Evolutionary conservation across 2,888 invertebrate genomes (phyloP), one percentile per base, ranked within the genome.

Genomic region (Agelastica alni): DNA sequence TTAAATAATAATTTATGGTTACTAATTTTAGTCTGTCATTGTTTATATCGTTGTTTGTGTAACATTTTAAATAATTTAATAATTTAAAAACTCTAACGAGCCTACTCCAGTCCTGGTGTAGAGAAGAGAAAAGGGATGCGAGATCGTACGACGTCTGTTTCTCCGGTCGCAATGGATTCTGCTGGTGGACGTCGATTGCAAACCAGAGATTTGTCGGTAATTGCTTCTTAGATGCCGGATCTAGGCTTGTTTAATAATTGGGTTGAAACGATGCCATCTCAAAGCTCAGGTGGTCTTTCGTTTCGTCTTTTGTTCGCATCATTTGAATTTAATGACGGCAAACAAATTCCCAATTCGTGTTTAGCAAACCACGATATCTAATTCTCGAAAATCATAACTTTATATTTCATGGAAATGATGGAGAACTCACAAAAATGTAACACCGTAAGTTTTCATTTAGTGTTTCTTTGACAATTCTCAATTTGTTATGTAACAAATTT

Each of bases 181-280:
- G 22, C 34, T 41, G 45, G 41, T 32, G 37, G 45, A 46, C 47
- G 53, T 53, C 53, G 53, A 46, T 42, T 28, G 42, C 53, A 53
- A 20, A 31, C 53, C 32, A 26, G 42, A 47, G 46, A 46, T 34
- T 41, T 47, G 22, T 17, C 6, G 42, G 42, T 53, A 41, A 53
- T 46, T 46, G 41, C 46, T 41, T 53, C 42, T 32, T 32, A 53
- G 46, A 53, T 13, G 47, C 17, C n/a, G 47, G 20, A 30, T 39
- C 30, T 39, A 39, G 47, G 37, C 39, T 48, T 48, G 47, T 48
- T 48, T 48, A 48, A 48, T 48, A 48, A 48, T 48, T 39, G 47
- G 39, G 47, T 46, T 12, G 46, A 46, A 20, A 16, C 28, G 36
- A 36, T 28, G 10, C 36, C 10, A 47, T 32, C 17, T 26, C 22